Evolutionary conservation across 1,140 invertebrate genomes (phyloP).

Genomic region (Anoplophora glabripennis): DNA sequence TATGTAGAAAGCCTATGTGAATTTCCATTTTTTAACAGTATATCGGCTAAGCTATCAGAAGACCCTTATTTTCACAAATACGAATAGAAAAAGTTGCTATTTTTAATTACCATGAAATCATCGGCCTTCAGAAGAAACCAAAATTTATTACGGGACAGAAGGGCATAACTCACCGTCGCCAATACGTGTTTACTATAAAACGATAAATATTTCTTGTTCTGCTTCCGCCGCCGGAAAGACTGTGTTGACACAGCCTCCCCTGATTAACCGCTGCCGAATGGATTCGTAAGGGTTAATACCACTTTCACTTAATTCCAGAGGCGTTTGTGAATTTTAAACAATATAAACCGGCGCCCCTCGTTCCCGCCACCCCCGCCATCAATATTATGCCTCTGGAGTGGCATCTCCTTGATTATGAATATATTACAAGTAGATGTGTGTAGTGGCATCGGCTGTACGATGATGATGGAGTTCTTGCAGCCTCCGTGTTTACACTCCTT

Average conservation of each 20-base stretch:
- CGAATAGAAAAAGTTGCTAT: too few relatives aligned
- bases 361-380: slow-evolving; percentile 24
- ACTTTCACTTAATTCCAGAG: slow-evolving; percentile 42
- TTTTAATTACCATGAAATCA: too few relatives aligned
- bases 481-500: slow-evolving; percentile 12
- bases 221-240: slow-evolving; percentile 15
- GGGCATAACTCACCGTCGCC: too few relatives aligned
- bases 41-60: too few relatives aligned
- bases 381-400: slow-evolving; percentile 41
- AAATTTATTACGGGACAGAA: too few relatives aligned
- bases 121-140: too few relatives aligned
- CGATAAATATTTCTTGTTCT: slow-evolving; percentile 11
- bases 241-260: slow-evolving; percentile 31
- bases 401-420: slow-evolving; percentile 42
- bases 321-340: slow-evolving; percentile 41
- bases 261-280: slow-evolving; percentile 33
- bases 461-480: slow-evolving; percentile 14
- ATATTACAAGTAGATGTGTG: slow-evolving; percentile 35
- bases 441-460: slow-evolving; percentile 20
- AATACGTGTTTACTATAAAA: slow-evolving; percentile 13
- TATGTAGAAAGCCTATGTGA: too few relatives aligned
- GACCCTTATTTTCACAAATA: too few relatives aligned
- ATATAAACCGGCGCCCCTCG: slow-evolving; percentile 20
- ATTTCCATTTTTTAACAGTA: too few relatives aligned
- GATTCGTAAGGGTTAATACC: slow-evolving; percentile 38